Conservation (phyloP, 1,140 invertebrate species). For the Bombus vancouverensis region DNA sequence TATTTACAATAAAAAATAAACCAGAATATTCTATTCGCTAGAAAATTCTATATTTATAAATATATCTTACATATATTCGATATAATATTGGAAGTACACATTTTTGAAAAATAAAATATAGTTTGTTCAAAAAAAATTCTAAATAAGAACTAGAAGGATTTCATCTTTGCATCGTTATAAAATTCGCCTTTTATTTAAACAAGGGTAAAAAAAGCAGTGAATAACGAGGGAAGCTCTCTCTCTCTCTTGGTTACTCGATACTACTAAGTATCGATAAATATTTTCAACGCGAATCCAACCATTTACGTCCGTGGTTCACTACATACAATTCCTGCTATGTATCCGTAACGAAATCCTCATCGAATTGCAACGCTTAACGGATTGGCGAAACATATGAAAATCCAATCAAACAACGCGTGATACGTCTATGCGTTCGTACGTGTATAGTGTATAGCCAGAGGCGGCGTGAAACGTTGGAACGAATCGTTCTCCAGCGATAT, state of each 20-base stretch:
- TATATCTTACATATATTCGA: no score
- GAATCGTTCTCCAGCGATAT: conserved; percentile 14
- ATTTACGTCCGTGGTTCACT: background rate
- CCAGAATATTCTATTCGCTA: no score
- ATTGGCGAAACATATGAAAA: conserved; percentile 26
- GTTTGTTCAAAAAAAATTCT: no score
- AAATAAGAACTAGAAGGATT: background rate
- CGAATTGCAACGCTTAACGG: conserved; percentile 6
- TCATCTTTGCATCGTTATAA: background rate
- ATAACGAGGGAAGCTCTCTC: background rate
- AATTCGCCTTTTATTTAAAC: background rate
- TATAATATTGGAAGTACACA: no score
- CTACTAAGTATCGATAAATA: background rate
- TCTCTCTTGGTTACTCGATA: background rate
- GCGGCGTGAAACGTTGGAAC: background rate
- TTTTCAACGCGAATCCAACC: background rate
- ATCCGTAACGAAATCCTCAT: background rate
- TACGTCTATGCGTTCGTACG: background rate
- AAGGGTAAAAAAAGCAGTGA: rapidly evolving
- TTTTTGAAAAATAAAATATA: no score
- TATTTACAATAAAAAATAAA: no score
- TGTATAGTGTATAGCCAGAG: no score
- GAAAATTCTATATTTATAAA: no score
- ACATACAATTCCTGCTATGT: background rate
- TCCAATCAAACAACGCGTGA: conserved; percentile 1